Evolutionary conservation across 2,113 vertebrate species (phyloP).

Genomic region (Pagrus major): DNA sequence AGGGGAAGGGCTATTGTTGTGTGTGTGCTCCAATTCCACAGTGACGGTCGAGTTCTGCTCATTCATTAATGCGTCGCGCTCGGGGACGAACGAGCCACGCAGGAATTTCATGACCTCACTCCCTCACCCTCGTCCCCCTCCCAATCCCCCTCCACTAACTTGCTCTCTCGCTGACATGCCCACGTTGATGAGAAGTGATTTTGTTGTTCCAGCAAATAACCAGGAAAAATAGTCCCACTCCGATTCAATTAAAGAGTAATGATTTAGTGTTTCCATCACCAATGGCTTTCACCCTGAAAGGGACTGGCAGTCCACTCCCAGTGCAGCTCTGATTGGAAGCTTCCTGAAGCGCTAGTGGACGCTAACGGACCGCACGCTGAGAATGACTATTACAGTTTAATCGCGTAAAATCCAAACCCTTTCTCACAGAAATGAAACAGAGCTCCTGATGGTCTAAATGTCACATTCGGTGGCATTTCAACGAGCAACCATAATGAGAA

Average conservation of each 20-base stretch:
- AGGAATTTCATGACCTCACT: constrained; percentile 76
- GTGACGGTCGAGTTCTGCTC: constrained; percentile 67
- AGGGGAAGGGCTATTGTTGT: constrained; percentile 69
- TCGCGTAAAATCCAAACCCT: constrained; percentile 33
- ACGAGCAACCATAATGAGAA: constrained; percentile 23
- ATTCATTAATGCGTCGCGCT: constrained; percentile 76
- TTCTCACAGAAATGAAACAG: constrained; percentile 38
- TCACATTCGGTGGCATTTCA: constrained; percentile 54
- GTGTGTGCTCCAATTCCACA: constrained; percentile 67
- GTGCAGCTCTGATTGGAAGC: constrained; percentile 17
- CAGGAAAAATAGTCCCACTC: constrained; percentile 66
- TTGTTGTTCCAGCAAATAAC: constrained; percentile 73
- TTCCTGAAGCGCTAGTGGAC: constrained; percentile 18
- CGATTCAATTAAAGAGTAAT: constrained; percentile 79
- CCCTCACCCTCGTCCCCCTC: constrained; percentile 11
- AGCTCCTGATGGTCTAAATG: constrained; percentile 41
- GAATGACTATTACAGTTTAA: constrained; percentile 19
- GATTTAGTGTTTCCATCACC: constrained; percentile 69
- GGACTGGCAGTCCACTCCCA: constrained; percentile 55
- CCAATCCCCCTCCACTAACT: constrained; percentile 23
- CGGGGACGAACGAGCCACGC: constrained; percentile 65
- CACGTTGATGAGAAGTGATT: constrained; percentile 74
- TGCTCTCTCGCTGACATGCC: constrained; percentile 42
- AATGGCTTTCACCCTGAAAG: constrained; percentile 50
- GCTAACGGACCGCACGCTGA: constrained; percentile 8